Percentiles rank a stretch among this genome's conserved stretches.
Conservation (phyloP, 2,113 vertebrate genomes). For the Nycticebus coucang region DNA sequence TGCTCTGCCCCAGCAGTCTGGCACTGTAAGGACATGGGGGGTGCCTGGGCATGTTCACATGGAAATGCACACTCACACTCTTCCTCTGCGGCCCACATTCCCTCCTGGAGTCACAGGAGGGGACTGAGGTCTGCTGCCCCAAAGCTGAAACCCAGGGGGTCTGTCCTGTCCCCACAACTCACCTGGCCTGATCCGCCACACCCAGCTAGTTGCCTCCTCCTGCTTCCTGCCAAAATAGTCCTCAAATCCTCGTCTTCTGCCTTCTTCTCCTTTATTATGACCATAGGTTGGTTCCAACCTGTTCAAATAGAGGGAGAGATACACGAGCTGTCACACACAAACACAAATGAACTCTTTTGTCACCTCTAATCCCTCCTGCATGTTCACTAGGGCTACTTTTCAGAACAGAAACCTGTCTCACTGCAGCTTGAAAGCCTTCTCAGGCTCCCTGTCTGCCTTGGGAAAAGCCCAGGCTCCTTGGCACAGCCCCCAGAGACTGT, state of each 20-base stretch:
- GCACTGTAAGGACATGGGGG: accelerated
- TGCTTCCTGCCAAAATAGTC: not conserved
- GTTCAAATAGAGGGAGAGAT: not conserved
- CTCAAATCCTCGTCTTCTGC: not conserved
- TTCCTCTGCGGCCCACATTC: not conserved
- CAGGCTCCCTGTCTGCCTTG: accelerated
- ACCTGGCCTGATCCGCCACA: not conserved
- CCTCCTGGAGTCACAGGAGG: not conserved
- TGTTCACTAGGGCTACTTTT: not conserved
- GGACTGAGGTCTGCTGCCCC: too few relatives aligned
- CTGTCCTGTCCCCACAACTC: not conserved
- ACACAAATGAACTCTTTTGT: not conserved
- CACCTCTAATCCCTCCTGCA: not conserved
- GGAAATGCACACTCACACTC: accelerated
- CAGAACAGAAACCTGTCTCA: not conserved
- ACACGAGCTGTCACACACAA: not conserved
- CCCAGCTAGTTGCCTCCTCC: accelerated
- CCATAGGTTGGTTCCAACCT: not conserved
- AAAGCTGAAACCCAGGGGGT: not conserved
- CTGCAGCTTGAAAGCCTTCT: not conserved
- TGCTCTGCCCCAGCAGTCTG: accelerated
- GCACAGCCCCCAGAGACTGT: not conserved
- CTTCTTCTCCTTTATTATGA: not conserved
- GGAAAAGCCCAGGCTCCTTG: not conserved
- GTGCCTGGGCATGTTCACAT: not conserved